Base-by-base conservation (phyloP, 2,797 vertebrate species). In the Schizopygopsis malacanthus region DNA sequence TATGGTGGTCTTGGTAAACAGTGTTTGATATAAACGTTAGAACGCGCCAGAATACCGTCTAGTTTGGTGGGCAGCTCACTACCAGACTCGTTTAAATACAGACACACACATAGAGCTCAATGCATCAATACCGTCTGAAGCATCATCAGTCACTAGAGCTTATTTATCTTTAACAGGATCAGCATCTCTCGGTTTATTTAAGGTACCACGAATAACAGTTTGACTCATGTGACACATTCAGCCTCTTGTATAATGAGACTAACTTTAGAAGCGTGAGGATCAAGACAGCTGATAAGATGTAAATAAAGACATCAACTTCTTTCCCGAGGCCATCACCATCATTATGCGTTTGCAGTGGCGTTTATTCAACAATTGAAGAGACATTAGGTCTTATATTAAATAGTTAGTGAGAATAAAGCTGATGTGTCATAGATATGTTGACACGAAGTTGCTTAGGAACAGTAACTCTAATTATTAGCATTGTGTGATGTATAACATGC, bases 171-270 rank as follows among this genome's bases (percentile, higher is more conserved):
- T 22, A 45, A 47, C 39, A n/a, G 71, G 12, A 67, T 78, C 16
- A n/a, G 65, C 39, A 61, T 61, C 39, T 15, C 2, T 59, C 4
- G 13, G 8, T 71, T 72, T 79, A 79, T 71, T 79, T 71, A 70
- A 47, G 18, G 22, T 13, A 28, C 22, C 10, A 12, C 18, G 63
- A 63, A 75, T 52, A 84, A 11, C 47, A 59, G 28, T 20, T 50
- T 70, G 37, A n/a, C 47, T 79, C 63, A 69, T 67, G 63, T 84
- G 63, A 78, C 50, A 41, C 15, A 45, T 79, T 77, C 37, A 79
- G 75, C 47, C 25, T 39, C 47, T 69, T 70, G 75, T 65, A 70
- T 41, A 56, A 79, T 59, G 63, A 45, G 83, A 54, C 63, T 79
- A 79, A 70, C 75, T 43, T 70, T 79, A 45, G 50, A 84, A 39